phyloP scores from a whole-genome alignment of 2,797 vertebrate species.

The Arnoldichthys spilopterus region DNA sequence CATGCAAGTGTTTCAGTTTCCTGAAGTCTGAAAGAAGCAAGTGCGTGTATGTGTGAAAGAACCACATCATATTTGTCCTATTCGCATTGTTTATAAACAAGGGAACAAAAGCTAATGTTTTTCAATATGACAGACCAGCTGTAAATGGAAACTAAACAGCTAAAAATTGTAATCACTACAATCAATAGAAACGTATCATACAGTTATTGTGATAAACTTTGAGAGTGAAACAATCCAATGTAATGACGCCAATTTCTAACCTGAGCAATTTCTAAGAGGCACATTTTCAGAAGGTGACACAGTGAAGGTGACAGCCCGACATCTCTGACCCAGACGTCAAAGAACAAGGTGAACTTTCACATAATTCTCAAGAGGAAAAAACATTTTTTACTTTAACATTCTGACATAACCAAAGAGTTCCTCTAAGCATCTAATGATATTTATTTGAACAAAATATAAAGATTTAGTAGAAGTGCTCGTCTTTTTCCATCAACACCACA shows the following conservation, averaged over 20 bases:
- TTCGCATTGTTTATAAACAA: neutral
- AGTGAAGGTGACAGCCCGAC: neutral
- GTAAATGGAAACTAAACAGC: neutral
- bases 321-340: neutral
- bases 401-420: neutral
- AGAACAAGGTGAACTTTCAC: neutral
- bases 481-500: neutral
- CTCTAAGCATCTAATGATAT: neutral
- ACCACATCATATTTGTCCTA: neutral
- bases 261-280: neutral
- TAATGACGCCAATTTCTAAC: conserved; percentile 1
- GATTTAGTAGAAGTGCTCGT: neutral
- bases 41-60: neutral
- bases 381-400: neutral
- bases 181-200: neutral
- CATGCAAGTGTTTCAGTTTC: too few relatives aligned
- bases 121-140: neutral
- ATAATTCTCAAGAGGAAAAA: neutral
- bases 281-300: neutral
- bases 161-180: neutral
- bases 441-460: neutral
- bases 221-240: neutral
- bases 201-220: neutral
- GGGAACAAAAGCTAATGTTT: neutral
- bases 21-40: too few relatives aligned